Conservation (phyloP, 2,888 invertebrate species). For the Xestoiulus laeticollis region DNA sequence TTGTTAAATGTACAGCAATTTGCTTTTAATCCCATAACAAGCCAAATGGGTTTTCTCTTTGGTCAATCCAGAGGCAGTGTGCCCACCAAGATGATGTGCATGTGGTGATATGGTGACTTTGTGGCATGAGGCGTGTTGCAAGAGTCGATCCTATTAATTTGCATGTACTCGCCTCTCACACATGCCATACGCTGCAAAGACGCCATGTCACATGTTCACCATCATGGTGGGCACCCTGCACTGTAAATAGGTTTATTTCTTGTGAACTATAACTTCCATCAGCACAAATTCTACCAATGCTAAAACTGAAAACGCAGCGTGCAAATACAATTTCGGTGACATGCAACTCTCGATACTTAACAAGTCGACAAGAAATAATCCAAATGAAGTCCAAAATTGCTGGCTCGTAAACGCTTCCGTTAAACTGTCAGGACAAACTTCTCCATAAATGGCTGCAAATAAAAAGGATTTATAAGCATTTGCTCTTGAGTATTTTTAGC, state of each 20-base stretch:
- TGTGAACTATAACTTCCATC: constrained; percentile 28
- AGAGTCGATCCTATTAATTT: too few relatives aligned
- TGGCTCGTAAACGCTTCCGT: constrained; percentile 38
- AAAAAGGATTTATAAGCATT: background rate
- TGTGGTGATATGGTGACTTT: too few relatives aligned
- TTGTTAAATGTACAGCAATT: too few relatives aligned
- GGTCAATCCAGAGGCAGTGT: too few relatives aligned
- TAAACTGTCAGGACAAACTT: constrained; percentile 21
- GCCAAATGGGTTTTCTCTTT: too few relatives aligned
- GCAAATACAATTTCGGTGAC: constrained; percentile 31
- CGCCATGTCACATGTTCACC: too few relatives aligned
- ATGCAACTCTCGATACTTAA: constrained; percentile 46
- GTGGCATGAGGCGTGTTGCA: too few relatives aligned
- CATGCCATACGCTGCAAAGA: too few relatives aligned
- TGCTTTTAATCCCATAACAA: too few relatives aligned
- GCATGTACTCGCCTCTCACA: too few relatives aligned
- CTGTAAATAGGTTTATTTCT: background rate
- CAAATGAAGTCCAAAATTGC: constrained; percentile 44
- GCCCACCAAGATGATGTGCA: too few relatives aligned
- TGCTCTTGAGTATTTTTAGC: background rate
- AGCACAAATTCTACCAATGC: constrained; percentile 39
- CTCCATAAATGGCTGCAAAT: constrained; percentile 34
- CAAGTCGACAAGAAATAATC: constrained; percentile 45
- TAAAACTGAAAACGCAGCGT: constrained; percentile 42
- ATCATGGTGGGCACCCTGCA: too few relatives aligned